Conservation (phyloP, 2,888 invertebrate species). For the Caenorhabditis sinica region DNA sequence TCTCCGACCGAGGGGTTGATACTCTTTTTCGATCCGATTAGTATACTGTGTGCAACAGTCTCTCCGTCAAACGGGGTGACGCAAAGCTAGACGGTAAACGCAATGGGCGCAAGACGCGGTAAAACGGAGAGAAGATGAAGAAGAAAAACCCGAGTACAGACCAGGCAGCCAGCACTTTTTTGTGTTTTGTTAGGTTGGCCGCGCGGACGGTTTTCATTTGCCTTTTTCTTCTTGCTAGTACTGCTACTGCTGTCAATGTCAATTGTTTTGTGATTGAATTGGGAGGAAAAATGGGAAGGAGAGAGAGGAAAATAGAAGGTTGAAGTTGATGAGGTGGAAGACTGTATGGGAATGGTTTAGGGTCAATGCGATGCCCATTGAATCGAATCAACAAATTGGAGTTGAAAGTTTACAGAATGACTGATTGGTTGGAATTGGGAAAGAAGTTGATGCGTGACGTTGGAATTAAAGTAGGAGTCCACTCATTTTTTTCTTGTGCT, state of each 20-base stretch:
- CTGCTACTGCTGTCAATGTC: constrained; percentile 57
- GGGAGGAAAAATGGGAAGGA: neutral
- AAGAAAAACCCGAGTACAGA: constrained; percentile 15
- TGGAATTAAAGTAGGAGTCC: neutral
- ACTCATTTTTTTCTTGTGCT: too few species aligned
- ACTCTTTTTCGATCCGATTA: constrained; percentile 41
- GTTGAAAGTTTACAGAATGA: constrained; percentile 28
- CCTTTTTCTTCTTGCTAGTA: constrained; percentile 21
- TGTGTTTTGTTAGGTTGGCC: constrained; percentile 59
- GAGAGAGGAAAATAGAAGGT: constrained; percentile 39
- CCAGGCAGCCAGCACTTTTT: constrained; percentile 45
- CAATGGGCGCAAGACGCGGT: constrained; percentile 34
- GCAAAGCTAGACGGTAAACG: constrained; percentile 61
- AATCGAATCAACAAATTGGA: constrained; percentile 23
- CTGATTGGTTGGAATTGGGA: constrained; percentile 3
- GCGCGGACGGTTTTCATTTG: constrained; percentile 38
- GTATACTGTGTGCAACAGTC: constrained; percentile 43
- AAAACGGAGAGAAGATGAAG: neutral
- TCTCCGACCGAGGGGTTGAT: neutral
- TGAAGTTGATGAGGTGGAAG: constrained; percentile 64
- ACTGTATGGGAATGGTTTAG: constrained; percentile 51
- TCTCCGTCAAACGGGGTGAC: constrained; percentile 44
- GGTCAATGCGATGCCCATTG: constrained; percentile 28
- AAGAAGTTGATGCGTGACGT: neutral
- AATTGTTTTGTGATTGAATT: constrained; percentile 55